A percentile compares a stretch with the other conserved stretches of the same genome.
Conservation (phyloP, 2,888 invertebrate species). For the Scaptomyza tumidula region DNA sequence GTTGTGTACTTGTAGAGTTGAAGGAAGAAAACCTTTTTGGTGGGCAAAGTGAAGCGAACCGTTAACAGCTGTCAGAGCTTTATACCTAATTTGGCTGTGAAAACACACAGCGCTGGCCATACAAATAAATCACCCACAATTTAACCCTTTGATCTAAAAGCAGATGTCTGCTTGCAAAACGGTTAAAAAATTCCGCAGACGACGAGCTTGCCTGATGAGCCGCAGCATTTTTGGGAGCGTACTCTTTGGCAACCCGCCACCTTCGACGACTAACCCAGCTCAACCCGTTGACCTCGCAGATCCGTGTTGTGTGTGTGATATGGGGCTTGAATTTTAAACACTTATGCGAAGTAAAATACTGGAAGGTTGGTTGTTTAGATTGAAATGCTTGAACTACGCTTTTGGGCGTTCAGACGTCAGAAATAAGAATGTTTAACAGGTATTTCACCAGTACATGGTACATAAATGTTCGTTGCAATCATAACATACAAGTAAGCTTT, state of each 20-base stretch:
- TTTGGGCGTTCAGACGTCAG: background rate
- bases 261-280: slow-evolving; percentile 22
- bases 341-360: slow-evolving; percentile 52
- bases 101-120: slow-evolving; percentile 37
- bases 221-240: slow-evolving; percentile 26
- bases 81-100: slow-evolving; percentile 61
- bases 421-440: slow-evolving; percentile 5
- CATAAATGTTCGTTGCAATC: background rate
- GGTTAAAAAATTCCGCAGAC: slow-evolving; percentile 49
- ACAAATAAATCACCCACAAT: slow-evolving; percentile 65
- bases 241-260: slow-evolving; percentile 23
- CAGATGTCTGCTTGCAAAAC: slow-evolving; percentile 52
- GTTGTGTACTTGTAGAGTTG: slow-evolving; percentile 6
- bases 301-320: slow-evolving; percentile 18
- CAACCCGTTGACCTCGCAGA: slow-evolving; percentile 5
- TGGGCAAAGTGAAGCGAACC: slow-evolving; percentile 44
- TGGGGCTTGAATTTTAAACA: slow-evolving; percentile 49
- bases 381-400: background rate
- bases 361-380: slow-evolving; percentile 23
- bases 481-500: background rate
- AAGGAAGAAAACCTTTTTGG: slow-evolving; percentile 24
- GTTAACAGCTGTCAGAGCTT: slow-evolving; percentile 58
- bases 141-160: slow-evolving; percentile 71
- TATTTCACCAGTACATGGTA: background rate
- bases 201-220: slow-evolving; percentile 48